Conservation (phyloP, 2,888 invertebrate species). For the Pyrrhosoma nymphula region DNA sequence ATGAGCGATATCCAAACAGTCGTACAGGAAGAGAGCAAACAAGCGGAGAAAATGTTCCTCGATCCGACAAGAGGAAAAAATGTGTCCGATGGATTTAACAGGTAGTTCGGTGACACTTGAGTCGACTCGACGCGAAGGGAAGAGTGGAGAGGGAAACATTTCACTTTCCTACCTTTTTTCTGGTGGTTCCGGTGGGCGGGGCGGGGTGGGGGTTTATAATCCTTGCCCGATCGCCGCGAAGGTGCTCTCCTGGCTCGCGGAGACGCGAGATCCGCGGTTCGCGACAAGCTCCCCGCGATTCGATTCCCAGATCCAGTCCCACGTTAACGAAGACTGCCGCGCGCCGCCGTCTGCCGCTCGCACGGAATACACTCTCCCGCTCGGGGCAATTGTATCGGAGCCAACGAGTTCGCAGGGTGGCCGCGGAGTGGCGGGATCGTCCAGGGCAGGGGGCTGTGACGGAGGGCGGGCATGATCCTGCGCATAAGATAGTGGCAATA, state of each 20-base stretch:
- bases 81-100: neutral
- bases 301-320: neutral
- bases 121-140: neutral
- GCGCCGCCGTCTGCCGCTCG: neutral
- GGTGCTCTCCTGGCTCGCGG: neutral
- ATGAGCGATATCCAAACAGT: neutral
- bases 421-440: neutral
- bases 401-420: neutral
- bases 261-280: neutral
- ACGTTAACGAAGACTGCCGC: neutral
- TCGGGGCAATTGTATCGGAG: neutral
- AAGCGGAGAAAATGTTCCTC: neutral
- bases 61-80: neutral
- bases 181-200: neutral
- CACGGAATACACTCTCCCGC: neutral
- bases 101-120: neutral
- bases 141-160: neutral
- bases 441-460: neutral
- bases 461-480: neutral
- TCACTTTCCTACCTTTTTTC: neutral
- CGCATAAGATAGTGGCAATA: neutral
- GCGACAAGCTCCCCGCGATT: conserved; percentile 18
- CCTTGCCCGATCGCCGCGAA: neutral
- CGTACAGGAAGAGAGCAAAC: neutral
- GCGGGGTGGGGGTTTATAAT: neutral